Conservation (phyloP, 2,888 invertebrate species). For the Napeogenes inachia region DNA sequence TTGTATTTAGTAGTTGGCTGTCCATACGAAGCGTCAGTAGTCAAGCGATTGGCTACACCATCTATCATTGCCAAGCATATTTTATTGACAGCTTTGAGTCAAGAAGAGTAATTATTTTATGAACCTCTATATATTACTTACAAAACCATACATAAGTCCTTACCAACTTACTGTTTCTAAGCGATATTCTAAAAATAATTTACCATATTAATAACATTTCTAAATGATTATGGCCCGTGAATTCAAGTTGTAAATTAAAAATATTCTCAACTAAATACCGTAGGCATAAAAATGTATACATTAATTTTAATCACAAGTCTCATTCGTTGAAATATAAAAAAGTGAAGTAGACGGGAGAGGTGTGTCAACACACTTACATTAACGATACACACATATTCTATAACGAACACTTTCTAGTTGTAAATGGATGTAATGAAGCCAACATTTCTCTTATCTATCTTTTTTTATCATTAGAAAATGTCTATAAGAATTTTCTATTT, state of each 20-base stretch:
- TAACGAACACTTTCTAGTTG: slow-evolving; percentile 27
- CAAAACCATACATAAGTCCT: too few relatives aligned
- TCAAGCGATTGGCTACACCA: too few relatives aligned
- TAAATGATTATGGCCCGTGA: not conserved
- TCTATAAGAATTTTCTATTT: too few relatives aligned
- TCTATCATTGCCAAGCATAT: too few relatives aligned
- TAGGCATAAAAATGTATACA: slow-evolving; percentile 20
- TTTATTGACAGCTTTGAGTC: too few relatives aligned
- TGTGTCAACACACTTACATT: slow-evolving; percentile 31
- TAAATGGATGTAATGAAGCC: slow-evolving; percentile 26
- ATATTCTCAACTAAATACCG: slow-evolving; percentile 12
- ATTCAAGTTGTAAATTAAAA: slow-evolving; percentile 13
- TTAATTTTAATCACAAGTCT: slow-evolving; percentile 31
- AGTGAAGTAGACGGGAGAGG: slow-evolving; percentile 25
- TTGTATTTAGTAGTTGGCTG: too few relatives aligned
- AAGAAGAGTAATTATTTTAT: too few relatives aligned
- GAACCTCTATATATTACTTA: too few relatives aligned
- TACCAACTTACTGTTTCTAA: too few relatives aligned
- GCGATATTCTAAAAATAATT: too few relatives aligned
- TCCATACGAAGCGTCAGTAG: too few relatives aligned
- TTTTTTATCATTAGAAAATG: too few relatives aligned
- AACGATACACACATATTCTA: slow-evolving; percentile 20
- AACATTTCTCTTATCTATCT: not conserved
- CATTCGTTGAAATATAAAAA: slow-evolving; percentile 24
- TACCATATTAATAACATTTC: not conserved